phyloP scores from a whole-genome alignment of 23 tunicate genomes.

The Trididemnum nubilum region DNA sequence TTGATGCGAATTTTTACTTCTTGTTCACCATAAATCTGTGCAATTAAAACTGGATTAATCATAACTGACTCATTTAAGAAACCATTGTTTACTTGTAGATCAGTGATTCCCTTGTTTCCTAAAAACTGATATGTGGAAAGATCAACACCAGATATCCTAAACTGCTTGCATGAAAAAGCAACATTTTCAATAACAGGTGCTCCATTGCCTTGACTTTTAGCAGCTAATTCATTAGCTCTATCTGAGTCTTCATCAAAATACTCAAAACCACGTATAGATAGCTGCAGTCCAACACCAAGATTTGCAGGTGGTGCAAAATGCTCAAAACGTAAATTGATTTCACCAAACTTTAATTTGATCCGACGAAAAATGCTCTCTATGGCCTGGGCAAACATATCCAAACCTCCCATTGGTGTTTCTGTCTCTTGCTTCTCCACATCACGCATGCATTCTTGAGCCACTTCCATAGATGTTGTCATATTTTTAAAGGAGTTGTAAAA shows the following conservation, averaged over 20 bases:
- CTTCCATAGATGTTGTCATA: conserved; percentile 95
- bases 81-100: background rate
- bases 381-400: conserved; percentile 63
- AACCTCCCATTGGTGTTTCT: conserved; percentile 64
- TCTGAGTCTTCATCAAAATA: conserved; percentile 50
- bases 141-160: conserved; percentile 42
- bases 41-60: conserved; percentile 19
- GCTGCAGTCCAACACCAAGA: conserved; percentile 35
- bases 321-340: conserved; percentile 56
- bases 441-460: conserved; percentile 77
- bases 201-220: conserved; percentile 7
- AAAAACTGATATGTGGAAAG: conserved; percentile 11
- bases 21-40: conserved; percentile 54
- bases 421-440: conserved; percentile 25
- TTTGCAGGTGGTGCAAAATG: conserved; percentile 29
- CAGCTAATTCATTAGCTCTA: conserved; percentile 5
- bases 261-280: conserved; percentile 10
- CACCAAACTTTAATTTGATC: conserved; percentile 62
- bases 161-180: conserved; percentile 49
- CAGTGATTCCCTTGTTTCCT: background rate
- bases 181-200: background rate
- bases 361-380: conserved; percentile 79
- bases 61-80: background rate
- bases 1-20: conserved; percentile 53
- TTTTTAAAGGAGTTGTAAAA: conserved; percentile 48